phyloP scores from a whole-genome alignment of 2,113 vertebrate genomes.

The Orycteropus afer region DNA sequence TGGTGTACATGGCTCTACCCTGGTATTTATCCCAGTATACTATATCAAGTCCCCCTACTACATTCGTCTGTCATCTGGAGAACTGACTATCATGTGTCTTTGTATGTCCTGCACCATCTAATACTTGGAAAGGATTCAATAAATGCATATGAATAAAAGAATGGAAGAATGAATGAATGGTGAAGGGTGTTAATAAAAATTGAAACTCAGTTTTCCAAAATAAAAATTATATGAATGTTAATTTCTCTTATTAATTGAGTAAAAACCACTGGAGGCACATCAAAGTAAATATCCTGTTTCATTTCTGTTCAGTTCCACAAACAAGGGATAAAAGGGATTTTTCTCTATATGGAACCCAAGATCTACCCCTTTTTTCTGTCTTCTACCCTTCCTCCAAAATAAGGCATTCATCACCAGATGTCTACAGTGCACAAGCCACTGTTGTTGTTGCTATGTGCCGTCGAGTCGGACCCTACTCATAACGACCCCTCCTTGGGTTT shows the following conservation, averaged over 20 bases:
- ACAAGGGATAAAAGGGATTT: not conserved
- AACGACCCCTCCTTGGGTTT: no score
- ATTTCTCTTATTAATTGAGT: not conserved
- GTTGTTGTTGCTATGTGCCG: no score
- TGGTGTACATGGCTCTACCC: not conserved
- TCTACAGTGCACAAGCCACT: no score
- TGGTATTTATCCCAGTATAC: not conserved
- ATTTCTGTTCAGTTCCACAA: not conserved
- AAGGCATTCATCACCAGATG: not conserved
- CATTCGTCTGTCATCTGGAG: not conserved
- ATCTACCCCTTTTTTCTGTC: not conserved
- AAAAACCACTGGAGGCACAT: not conserved
- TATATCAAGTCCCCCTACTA: no score
- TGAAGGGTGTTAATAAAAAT: not conserved
- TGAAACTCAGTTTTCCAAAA: not conserved
- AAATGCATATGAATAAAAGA: not conserved
- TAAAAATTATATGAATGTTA: not conserved
- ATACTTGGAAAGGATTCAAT: no score
- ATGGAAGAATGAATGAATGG: not conserved
- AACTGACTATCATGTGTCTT: no score
- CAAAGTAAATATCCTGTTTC: not conserved
- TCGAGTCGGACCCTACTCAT: no score
- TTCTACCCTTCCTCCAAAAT: not conserved
- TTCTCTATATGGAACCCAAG: not conserved
- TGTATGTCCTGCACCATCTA: not conserved